Conservation (phyloP, 35 echinoderm and acorn worm species). For the Lytechinus variegatus region DNA sequence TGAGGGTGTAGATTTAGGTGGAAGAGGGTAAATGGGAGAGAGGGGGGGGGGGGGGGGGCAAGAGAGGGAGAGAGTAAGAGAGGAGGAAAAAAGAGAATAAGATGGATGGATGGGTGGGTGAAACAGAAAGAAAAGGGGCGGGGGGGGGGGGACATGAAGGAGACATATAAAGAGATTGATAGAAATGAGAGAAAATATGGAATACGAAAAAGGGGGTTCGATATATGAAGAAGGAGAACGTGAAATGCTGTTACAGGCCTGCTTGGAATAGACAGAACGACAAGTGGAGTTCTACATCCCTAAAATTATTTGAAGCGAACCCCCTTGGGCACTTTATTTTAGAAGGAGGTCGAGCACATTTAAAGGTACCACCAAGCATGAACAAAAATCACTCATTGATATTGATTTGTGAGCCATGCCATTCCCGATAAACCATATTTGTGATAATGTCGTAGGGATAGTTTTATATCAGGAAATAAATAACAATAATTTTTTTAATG, state of each 20-base stretch:
- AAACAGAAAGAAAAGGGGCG: neutral
- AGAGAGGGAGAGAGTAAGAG: too few species aligned
- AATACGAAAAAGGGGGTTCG: too few species aligned
- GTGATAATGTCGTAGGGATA: neutral
- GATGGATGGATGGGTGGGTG: neutral
- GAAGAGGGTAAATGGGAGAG: neutral
- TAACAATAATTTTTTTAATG: neutral
- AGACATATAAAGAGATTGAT: too few species aligned
- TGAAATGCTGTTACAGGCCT: neutral
- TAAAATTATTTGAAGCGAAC: neutral
- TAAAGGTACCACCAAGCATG: neutral
- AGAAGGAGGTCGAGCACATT: neutral
- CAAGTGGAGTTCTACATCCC: neutral
- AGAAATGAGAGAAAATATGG: neutral
- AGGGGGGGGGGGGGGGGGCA: neutral
- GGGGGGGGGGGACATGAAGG: neutral
- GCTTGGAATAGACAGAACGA: neutral
- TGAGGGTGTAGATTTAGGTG: too few species aligned
- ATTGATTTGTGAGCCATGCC: neutral
- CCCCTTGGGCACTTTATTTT: neutral
- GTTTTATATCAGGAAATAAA: neutral
- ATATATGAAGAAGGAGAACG: neutral
- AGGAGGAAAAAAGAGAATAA: too few species aligned
- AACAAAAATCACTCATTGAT: neutral
- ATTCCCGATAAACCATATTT: neutral